Evolutionary conservation across 2,797 vertebrate genomes (phyloP).

Genomic region (Rousettus madagascariensis): DNA sequence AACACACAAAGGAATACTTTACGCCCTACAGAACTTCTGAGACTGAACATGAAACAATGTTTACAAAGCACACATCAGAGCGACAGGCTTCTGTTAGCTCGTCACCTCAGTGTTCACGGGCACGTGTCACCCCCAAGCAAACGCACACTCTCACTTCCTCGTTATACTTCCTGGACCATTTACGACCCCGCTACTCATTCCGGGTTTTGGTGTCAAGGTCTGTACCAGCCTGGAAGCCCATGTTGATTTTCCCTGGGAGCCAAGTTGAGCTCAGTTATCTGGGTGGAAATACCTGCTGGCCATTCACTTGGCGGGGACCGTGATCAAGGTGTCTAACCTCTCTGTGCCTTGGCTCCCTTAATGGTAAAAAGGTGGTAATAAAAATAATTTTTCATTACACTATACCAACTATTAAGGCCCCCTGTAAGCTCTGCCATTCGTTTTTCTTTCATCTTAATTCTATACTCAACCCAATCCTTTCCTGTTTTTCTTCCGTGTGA

Average conservation of each 20-base stretch:
- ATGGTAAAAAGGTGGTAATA: rapidly evolving
- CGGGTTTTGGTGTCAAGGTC: background rate
- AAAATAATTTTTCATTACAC: background rate
- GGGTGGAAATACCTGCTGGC: background rate
- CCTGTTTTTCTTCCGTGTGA: background rate
- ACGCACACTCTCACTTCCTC: no score
- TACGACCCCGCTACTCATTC: rapidly evolving
- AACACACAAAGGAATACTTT: background rate
- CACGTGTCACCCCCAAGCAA: background rate
- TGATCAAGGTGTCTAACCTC: background rate
- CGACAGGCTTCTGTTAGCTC: background rate
- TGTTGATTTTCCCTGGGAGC: background rate
- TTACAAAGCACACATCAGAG: rapidly evolving
- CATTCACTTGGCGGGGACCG: background rate
- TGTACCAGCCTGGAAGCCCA: background rate
- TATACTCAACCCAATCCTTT: background rate
- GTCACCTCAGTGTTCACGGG: rapidly evolving
- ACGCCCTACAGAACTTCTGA: background rate
- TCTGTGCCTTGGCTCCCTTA: background rate
- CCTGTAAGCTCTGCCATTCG: background rate
- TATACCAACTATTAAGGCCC: rapidly evolving
- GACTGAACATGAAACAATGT: background rate
- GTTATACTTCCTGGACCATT: background rate
- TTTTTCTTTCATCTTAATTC: background rate
- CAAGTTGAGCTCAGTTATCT: background rate